These are phyloP conservation scores for Arizona elegans DNA, from an alignment of 2,113 vertebrate species.

Conservation along the genomic window DNA sequence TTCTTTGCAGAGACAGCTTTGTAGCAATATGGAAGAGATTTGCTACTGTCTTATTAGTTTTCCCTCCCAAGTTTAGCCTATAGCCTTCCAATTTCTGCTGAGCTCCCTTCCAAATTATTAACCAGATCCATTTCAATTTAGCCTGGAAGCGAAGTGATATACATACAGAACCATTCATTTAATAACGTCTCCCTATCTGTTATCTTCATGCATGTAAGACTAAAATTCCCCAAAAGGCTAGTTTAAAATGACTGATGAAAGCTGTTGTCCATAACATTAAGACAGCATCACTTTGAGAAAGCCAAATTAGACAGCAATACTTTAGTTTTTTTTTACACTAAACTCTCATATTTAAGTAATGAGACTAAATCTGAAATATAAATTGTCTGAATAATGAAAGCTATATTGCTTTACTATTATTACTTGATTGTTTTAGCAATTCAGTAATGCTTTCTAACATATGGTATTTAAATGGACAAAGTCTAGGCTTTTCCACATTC, in stretches of 20 bases:
- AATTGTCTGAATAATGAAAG: background rate
- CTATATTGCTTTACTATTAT: background rate
- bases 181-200: background rate
- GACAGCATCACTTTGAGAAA: background rate
- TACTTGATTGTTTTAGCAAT: background rate
- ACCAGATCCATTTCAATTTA: background rate
- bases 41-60: background rate
- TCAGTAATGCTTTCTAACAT: background rate
- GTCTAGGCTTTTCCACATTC: background rate
- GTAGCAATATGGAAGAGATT: background rate
- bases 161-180: background rate
- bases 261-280: background rate
- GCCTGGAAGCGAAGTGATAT: background rate
- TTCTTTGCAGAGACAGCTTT: background rate
- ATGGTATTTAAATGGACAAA: background rate
- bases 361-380: background rate
- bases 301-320: background rate
- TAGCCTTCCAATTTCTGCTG: background rate
- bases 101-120: background rate
- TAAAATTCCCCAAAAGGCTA: background rate
- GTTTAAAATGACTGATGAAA: background rate
- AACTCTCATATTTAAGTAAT: background rate
- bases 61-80: background rate
- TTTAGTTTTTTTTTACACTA: background rate
- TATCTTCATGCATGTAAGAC: background rate